Base-by-base conservation (phyloP, 2,888 invertebrate genomes). In the Isoperla grammatica region DNA sequence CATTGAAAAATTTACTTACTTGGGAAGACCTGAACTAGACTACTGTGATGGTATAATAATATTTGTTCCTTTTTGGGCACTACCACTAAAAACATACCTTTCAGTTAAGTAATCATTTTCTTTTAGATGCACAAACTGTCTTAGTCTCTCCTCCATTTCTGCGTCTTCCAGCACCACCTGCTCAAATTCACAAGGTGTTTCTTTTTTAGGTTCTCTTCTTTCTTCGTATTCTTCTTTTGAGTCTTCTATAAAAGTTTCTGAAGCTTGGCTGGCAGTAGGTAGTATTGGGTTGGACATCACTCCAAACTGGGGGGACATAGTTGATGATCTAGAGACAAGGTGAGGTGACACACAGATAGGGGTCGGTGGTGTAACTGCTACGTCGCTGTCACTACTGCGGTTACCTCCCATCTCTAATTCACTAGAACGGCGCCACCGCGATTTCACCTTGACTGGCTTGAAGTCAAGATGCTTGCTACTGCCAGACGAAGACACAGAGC, bases 41-140 rank as follows among this genome's bases (percentile, higher is more conserved):
- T n/a, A n/a, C n/a, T n/a, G n/a, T n/a, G n/a, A n/a, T n/a, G n/a
- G n/a, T n/a, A n/a, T n/a, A n/a, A n/a, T n/a, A n/a, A n/a, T n/a
- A n/a, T n/a, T n/a, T n/a, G n/a, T n/a, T n/a, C n/a, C n/a, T n/a
- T n/a, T n/a, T n/a, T n/a, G n/a, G n/a, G n/a, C n/a, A n/a, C n/a
- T n/a, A n/a, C n/a, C n/a, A n/a, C n/a, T n/a, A n/a, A n/a, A n/a
- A n/a, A 63, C 72, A 69, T 68, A 88, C 72, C 92, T 82, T 66
- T 92, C 92, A 40, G 84, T 83, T 62, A 90, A 80, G 76, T 94
- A 95, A 64, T 88, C 81, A 77, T 95, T 95, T 72, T 95, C 94
- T 56, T 84, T 84, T 53, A 95, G 81, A 68, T 85, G 83, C 63
- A 87, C 84, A 74, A 89, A 95, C 68, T 86, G 86, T 62, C 86